Conservation (phyloP, 2,113 vertebrate species). For the Asarcornis scutulata region DNA sequence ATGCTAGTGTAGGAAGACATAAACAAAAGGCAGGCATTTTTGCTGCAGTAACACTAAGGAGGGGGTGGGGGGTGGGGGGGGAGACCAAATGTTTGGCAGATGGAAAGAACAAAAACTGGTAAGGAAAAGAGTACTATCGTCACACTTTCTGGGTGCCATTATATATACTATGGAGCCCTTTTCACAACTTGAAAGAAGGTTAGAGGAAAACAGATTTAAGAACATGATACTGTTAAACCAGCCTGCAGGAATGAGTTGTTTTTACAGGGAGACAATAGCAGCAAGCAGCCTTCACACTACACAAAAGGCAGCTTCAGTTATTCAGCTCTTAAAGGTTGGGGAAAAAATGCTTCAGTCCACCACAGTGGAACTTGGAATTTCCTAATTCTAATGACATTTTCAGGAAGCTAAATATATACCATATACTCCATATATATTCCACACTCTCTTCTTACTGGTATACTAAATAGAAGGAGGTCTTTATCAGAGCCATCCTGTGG, state of each 20-base stretch:
- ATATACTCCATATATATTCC: not conserved
- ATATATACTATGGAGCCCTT: not conserved
- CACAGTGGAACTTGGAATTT: not conserved
- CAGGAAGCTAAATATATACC: not conserved
- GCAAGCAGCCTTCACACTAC: slow-evolving; percentile 26
- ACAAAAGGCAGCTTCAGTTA: slow-evolving; percentile 3
- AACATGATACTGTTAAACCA: slow-evolving; percentile 56
- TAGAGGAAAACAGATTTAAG: not conserved
- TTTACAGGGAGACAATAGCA: slow-evolving; percentile 46
- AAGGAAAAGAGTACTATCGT: not conserved
- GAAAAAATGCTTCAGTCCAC: not conserved
- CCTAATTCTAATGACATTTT: slow-evolving; percentile 8
- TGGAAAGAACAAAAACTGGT: slow-evolving; percentile 52
- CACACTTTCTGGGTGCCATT: not conserved
- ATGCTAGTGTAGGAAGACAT: slow-evolving; percentile 71
- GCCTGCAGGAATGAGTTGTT: slow-evolving; percentile 24
- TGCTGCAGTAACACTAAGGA: slow-evolving; percentile 58
- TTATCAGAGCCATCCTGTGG: not conserved
- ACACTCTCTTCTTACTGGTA: not conserved
- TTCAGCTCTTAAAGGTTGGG: slow-evolving; percentile 14
- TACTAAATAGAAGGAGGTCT: not conserved
- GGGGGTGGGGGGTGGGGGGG: not conserved
- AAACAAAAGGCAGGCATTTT: slow-evolving; percentile 82
- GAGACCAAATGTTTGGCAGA: slow-evolving; percentile 63
- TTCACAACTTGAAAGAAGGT: not conserved